phyloP scores from a whole-genome alignment of 1,140 invertebrate genomes.

The Ladona fulva region DNA sequence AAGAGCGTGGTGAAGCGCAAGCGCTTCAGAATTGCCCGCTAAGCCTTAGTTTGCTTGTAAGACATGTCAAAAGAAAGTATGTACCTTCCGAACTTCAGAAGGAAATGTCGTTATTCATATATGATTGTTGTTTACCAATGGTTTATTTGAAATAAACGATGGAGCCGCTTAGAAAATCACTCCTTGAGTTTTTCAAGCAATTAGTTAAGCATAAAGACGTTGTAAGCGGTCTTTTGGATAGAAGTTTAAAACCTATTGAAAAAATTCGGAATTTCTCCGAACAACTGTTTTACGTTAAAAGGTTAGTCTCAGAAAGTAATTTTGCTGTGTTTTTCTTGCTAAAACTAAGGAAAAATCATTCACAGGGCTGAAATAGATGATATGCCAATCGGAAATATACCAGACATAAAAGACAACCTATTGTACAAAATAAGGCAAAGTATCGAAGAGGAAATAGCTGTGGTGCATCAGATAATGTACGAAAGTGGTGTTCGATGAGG shows the following conservation, averaged over 20 bases:
- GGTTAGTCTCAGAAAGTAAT: too few relatives aligned
- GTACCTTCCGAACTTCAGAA: too few relatives aligned
- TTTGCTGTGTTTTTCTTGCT: too few relatives aligned
- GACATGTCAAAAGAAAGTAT: too few relatives aligned
- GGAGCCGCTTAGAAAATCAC: background rate
- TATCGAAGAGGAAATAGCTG: background rate
- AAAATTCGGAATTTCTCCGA: too few relatives aligned
- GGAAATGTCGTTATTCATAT: too few relatives aligned
- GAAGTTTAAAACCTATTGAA: too few relatives aligned
- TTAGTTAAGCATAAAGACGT: background rate
- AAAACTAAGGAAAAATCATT: background rate
- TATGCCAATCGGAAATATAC: background rate
- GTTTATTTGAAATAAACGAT: background rate
- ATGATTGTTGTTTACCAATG: too few relatives aligned
- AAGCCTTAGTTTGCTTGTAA: too few relatives aligned
- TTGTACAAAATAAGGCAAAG: background rate
- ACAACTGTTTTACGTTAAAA: too few relatives aligned
- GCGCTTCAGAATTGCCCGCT: too few relatives aligned
- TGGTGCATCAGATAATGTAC: background rate
- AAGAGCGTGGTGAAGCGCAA: too few relatives aligned
- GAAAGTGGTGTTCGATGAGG: background rate
- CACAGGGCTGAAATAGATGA: background rate
- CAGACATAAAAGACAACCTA: background rate
- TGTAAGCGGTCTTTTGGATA: background rate
- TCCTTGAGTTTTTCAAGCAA: background rate